Evolutionary conservation across 2,797 vertebrate species (phyloP), one percentile per base, ranked within the genome.

Genomic region (Dipus sagitta): DNA sequence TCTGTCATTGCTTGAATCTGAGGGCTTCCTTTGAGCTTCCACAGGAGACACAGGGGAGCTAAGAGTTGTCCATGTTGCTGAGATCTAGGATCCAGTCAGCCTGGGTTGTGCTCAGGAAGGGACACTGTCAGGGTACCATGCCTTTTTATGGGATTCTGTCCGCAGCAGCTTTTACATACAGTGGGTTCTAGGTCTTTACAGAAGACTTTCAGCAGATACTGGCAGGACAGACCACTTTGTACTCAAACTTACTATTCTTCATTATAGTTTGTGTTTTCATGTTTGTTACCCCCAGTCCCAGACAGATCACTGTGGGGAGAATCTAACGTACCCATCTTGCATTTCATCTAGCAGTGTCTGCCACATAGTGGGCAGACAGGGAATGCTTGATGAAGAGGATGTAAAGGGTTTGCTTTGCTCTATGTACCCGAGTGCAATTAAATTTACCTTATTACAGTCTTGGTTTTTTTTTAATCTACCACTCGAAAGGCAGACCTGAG

Each of bases 311-410:
- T 34, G 20, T 74, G 65, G 23, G 90, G 26, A 90, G 91, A 92
- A 74, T 90, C 82, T 84, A 91, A 96, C 87, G 90, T 91, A 86
- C 30, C 88, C 76, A 80, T 88, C 68, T 86, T 81, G 26, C 79
- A 88, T 86, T 70, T 92, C 88, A 90, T 94, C 77, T 95, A 92
- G 83, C 72, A 95, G 82, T 86, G 90, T 72, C 90, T 96, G 94
- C 94, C 91, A 90, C 93, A 65, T 12, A 96, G 93, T n/a, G 79
- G 90, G 96, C 92, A 76, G 88, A 82, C 80, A 78, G 54, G 80
- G 90, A 94, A 95, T 68, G 67, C 58, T 94, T 85, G 42, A 81
- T 21, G 86, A 92, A 64, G 38, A 34, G 58, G 71, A 85, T 64
- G 86, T 64, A 72, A 91, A 93, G 28, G 52, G 47, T 80, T 72